Evolutionary conservation across 2,888 invertebrate species (phyloP).

Genomic region (Chrysotoxum bicinctum): DNA sequence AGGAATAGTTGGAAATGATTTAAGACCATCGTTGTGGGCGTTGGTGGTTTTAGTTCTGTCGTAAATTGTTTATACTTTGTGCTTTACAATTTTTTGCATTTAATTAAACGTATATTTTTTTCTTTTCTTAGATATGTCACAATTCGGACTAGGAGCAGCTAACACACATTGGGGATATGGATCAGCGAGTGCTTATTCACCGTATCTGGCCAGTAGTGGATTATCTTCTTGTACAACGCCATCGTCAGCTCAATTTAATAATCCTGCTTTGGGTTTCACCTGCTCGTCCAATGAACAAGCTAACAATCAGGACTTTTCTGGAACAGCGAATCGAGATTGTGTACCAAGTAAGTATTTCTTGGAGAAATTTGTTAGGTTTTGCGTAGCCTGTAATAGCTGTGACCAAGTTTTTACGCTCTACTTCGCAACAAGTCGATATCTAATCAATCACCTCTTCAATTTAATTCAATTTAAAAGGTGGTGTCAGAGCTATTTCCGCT

Average conservation of each 20-base stretch:
- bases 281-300: constrained; percentile 87
- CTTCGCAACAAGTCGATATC: no score
- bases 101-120: not conserved
- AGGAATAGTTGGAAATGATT: not conserved
- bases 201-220: constrained; percentile 88
- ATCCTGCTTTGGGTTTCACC: constrained; percentile 88
- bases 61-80: not conserved
- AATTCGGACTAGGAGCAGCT: constrained; percentile 91
- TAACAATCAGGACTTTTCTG: constrained; percentile 84
- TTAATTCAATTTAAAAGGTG: no score
- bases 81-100: not conserved
- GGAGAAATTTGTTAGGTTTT: not conserved
- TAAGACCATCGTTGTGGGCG: not conserved
- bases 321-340: constrained; percentile 84
- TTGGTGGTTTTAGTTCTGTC: constrained; percentile 17
- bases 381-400: no score
- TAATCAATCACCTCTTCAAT: no score
- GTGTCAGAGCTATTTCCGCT: no score
- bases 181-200: constrained; percentile 92
- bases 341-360: constrained; percentile 80
- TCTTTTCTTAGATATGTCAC: constrained; percentile 88
- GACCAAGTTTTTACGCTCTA: no score
- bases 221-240: constrained; percentile 90
- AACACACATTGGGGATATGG: constrained; percentile 95
- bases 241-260: constrained; percentile 87